Conservation (phyloP, 2,888 invertebrate genomes). For the Cecidostiba fungosa region DNA sequence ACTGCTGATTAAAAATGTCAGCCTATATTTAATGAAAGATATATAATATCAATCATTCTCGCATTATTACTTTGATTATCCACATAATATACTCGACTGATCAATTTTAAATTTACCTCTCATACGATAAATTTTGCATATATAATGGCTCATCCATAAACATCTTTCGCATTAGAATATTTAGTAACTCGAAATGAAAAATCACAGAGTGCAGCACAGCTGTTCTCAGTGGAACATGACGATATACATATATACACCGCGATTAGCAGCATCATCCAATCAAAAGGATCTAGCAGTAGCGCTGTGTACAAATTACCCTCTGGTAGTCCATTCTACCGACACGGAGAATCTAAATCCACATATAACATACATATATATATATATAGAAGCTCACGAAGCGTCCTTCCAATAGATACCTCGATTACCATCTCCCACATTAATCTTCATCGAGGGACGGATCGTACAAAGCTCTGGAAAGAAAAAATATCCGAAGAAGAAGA, state of each 20-base stretch:
- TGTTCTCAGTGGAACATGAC: background rate
- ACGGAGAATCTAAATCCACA: too few species aligned
- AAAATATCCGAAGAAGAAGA: background rate
- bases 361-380: background rate
- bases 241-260: background rate
- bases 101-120: background rate
- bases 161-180: background rate
- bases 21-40: background rate
- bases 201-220: background rate
- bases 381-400: background rate
- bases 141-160: background rate
- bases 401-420: background rate
- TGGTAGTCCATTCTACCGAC: too few species aligned
- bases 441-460: slow-evolving; percentile 31
- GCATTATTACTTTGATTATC: background rate
- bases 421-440: slow-evolving; percentile 23
- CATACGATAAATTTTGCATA: background rate
- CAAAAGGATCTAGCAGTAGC: background rate
- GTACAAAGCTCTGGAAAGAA: background rate
- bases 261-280: background rate
- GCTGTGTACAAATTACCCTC: background rate
- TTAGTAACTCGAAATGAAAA: background rate
- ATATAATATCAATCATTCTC: background rate
- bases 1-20: background rate
- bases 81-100: background rate